Conservation (phyloP, 2,888 invertebrate species). For the Limnephilus lunatus region DNA sequence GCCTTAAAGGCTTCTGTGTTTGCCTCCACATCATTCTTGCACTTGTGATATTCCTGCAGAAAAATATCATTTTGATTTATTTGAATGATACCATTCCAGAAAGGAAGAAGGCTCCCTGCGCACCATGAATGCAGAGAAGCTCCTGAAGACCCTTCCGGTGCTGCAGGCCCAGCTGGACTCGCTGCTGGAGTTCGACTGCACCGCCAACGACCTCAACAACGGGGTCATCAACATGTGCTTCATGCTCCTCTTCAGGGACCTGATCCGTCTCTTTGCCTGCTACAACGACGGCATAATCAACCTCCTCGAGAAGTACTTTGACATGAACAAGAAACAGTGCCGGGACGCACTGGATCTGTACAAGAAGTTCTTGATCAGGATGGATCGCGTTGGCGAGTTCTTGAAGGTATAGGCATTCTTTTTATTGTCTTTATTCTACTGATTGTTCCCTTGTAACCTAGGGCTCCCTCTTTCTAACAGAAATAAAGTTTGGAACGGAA, state of each 20-base stretch:
- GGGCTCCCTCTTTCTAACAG: too few species aligned
- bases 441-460: too few species aligned
- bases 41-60: background rate
- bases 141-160: conserved; percentile 96
- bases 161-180: conserved; percentile 97
- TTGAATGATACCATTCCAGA: conserved; percentile 74
- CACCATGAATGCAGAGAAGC: conserved; percentile 98
- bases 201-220: conserved; percentile 97
- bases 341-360: conserved; percentile 98
- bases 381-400: conserved; percentile 99
- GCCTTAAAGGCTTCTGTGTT: background rate
- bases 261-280: conserved; percentile 98
- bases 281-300: conserved; percentile 99
- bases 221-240: conserved; percentile 99
- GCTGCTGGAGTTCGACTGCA: conserved; percentile 97
- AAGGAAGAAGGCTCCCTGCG: conserved; percentile 98
- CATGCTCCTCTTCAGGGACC: conserved; percentile 98
- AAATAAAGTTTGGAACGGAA: too few species aligned
- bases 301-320: conserved; percentile 98
- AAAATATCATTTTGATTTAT: background rate
- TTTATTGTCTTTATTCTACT: too few species aligned
- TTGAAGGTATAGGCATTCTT: conserved; percentile 85
- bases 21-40: background rate
- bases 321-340: conserved; percentile 99
- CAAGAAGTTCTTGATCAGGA: conserved; percentile 98